Percentiles rank a stretch among this genome's conserved stretches.
Evolutionary conservation across 2,888 invertebrate genomes (phyloP).

Genomic region (Cecidostiba fungosa): DNA sequence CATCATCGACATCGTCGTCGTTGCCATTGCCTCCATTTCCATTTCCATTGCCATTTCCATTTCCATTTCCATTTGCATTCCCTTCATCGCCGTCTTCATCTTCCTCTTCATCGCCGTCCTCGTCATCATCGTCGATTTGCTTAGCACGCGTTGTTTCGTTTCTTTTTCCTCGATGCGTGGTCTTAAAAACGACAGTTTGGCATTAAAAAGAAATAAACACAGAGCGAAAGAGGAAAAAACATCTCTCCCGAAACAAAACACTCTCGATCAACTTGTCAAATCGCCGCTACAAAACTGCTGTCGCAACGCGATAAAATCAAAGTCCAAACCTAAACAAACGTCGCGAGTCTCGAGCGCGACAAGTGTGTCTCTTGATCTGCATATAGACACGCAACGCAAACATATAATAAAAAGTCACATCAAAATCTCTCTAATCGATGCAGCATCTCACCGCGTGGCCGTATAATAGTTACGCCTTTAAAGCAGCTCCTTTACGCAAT

Average conservation of each 20-base stretch:
- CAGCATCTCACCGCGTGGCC: slow-evolving; percentile 22
- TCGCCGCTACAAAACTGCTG: neutral
- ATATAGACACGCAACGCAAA: slow-evolving; percentile 2
- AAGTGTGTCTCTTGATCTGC: slow-evolving; percentile 41
- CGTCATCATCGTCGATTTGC: slow-evolving; percentile 60
- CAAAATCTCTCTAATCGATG: slow-evolving; percentile 46
- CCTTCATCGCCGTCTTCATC: slow-evolving; percentile 14
- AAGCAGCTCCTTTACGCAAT: slow-evolving; percentile 45
- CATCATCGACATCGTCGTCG: neutral
- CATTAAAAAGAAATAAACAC: neutral
- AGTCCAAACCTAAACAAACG: neutral
- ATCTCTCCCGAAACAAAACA: too few relatives aligned
- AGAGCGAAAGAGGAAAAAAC: neutral
- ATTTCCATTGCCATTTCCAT: neutral
- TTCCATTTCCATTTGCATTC: neutral
- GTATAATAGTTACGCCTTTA: neutral
- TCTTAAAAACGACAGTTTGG: slow-evolving; percentile 12
- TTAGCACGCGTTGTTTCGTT: slow-evolving; percentile 66
- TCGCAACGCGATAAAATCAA: slow-evolving; percentile 16
- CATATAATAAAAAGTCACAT: slow-evolving; percentile 17
- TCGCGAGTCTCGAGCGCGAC: neutral
- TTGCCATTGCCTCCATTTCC: neutral
- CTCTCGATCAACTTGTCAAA: neutral
- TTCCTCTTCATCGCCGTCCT: slow-evolving; percentile 35
- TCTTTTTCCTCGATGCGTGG: slow-evolving; percentile 61